A percentile compares a stretch with the other conserved stretches of the same genome.
phyloP scores from a whole-genome alignment of 1,140 invertebrate genomes.

The Artemia franciscana region DNA sequence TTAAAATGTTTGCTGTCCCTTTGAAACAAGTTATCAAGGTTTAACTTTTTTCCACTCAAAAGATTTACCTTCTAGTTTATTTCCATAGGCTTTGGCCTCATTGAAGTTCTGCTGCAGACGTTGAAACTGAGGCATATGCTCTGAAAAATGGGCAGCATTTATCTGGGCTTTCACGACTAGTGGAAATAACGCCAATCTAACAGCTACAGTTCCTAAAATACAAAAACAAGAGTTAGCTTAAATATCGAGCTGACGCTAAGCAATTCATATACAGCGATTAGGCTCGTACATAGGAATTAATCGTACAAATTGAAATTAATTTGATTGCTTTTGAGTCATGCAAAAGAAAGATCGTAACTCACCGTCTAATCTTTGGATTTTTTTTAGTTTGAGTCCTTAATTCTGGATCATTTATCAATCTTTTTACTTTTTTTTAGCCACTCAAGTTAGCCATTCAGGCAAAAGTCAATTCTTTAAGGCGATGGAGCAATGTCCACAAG shows the following conservation, averaged over 20 bases:
- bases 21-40: no score
- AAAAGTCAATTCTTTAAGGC: no score
- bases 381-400: not conserved
- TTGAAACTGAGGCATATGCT: conserved; percentile 55
- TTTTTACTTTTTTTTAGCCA: no score
- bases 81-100: conserved; percentile 50
- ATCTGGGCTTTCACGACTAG: conserved; percentile 50
- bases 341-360: not conserved
- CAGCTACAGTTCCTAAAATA: conserved; percentile 41
- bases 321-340: not conserved
- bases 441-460: no score
- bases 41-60: not conserved
- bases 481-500: no score
- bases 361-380: not conserved
- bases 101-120: conserved; percentile 52
- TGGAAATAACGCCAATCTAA: conserved; percentile 53
- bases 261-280: not conserved
- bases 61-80: conserved; percentile 41
- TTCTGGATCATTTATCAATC: no score
- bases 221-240: not conserved
- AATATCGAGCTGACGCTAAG: conserved; percentile 5
- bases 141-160: conserved; percentile 49
- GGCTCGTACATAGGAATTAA: not conserved
- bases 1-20: no score
- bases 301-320: not conserved